Evolutionary conservation across 2,888 invertebrate species (phyloP).

Genomic region (Leucoma salicis): DNA sequence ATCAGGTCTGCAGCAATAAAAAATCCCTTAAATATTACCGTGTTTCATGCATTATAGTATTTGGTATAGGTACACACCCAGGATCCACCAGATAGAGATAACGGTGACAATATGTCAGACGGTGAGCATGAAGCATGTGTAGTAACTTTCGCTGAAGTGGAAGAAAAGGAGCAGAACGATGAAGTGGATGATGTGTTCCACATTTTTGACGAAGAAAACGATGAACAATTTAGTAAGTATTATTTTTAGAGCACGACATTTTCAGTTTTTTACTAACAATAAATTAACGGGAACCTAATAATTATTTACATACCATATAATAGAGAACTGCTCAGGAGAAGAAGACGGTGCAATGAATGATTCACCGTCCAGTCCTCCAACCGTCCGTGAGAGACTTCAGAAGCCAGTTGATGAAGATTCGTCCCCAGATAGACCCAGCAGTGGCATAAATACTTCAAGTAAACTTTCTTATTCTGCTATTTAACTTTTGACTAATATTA

Average conservation of each 20-base stretch:
- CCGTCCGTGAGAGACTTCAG: conserved; percentile 51
- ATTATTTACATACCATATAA: background rate
- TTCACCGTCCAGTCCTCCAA: conserved; percentile 44
- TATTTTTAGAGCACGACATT: background rate
- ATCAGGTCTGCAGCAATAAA: too few species aligned
- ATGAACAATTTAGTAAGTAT: conserved; percentile 27
- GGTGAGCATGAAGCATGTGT: conserved; percentile 32
- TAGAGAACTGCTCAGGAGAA: conserved; percentile 23
- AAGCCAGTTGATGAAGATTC: background rate
- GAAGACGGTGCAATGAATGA: conserved; percentile 48
- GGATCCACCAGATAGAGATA: conserved; percentile 1
- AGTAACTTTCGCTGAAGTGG: conserved; percentile 46
- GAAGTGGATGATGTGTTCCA: conserved; percentile 54
- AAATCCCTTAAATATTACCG: too few species aligned
- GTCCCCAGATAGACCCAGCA: conserved; percentile 9
- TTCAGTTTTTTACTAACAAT: background rate
- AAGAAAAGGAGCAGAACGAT: conserved; percentile 27
- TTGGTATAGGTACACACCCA: background rate
- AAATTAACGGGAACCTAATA: background rate
- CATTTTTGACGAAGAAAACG: conserved; percentile 54
- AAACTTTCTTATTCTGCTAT: too few species aligned
- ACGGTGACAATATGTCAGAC: conserved; percentile 6
- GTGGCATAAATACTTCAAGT: conserved; percentile 24
- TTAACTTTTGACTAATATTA: too few species aligned
- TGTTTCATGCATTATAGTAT: too few species aligned